Evolutionary conservation across 2,888 invertebrate species (phyloP).

Genomic region (Papilio elwesi): DNA sequence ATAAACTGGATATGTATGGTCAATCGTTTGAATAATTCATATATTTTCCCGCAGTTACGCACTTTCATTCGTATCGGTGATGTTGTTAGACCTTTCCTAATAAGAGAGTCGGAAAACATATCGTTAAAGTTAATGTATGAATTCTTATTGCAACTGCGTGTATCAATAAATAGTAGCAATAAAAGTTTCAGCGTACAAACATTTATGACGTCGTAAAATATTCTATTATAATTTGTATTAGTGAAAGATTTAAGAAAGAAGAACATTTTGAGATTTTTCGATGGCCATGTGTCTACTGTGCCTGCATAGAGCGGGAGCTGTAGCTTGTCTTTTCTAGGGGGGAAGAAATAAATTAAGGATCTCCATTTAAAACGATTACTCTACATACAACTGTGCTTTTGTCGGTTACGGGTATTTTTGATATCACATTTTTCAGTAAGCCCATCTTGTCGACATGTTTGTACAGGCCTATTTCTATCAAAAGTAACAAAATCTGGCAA

Average conservation of each 20-base stretch:
- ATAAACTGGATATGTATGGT: constrained; percentile 26
- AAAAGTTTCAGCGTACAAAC: background rate
- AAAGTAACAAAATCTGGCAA: no score
- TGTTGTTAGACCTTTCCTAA: constrained; percentile 31
- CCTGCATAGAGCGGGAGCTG: background rate
- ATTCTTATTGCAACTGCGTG: constrained; percentile 1
- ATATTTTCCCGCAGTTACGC: constrained; percentile 25
- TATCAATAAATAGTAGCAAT: constrained; percentile 17
- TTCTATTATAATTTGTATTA: constrained; percentile 11
- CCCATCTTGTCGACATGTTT: no score
- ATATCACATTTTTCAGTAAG: no score
- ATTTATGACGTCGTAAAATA: constrained; percentile 3
- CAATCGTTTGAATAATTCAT: constrained; percentile 31
- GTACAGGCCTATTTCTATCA: no score
- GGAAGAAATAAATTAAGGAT: no score
- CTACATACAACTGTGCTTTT: no score
- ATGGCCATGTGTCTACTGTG: background rate
- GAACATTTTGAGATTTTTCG: background rate
- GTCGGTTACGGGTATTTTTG: no score
- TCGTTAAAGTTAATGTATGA: constrained; percentile 24
- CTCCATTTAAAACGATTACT: no score
- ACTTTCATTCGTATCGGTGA: constrained; percentile 28
- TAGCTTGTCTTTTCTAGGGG: background rate
- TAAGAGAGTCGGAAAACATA: constrained; percentile 19
- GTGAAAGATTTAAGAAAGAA: background rate